These are phyloP conservation scores for Leptobrachium leishanense DNA, from an alignment of 2,113 vertebrate genomes.

Conservation along the genomic window DNA sequence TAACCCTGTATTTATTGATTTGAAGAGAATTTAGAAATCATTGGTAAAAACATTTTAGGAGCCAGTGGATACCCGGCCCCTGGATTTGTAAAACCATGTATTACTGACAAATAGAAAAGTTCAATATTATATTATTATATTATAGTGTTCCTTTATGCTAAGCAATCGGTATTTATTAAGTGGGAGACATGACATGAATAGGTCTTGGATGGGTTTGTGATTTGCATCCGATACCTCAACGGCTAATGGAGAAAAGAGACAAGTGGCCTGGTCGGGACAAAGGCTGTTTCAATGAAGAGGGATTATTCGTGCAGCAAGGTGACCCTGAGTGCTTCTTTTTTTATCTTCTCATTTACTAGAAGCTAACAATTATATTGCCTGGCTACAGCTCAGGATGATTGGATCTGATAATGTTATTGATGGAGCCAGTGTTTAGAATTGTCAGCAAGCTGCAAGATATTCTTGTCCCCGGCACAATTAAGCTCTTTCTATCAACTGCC, in stretches of 20 bases:
- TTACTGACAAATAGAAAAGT: too few species aligned
- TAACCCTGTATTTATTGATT: too few species aligned
- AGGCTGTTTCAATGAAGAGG: background rate
- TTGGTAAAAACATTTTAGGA: too few species aligned
- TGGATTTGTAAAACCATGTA: too few species aligned
- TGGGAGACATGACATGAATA: background rate
- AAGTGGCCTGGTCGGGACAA: background rate
- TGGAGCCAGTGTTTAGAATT: background rate
- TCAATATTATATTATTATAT: too few species aligned
- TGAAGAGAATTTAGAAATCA: too few species aligned
- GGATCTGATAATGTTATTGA: background rate
- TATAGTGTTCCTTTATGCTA: too few species aligned
- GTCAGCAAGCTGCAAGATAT: background rate
- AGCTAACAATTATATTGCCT: conserved; percentile 2
- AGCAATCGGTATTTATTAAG: too few species aligned
- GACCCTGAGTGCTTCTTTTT: conserved; percentile 15
- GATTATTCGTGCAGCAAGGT: conserved; percentile 10
- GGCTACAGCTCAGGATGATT: background rate
- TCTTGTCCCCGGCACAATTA: background rate
- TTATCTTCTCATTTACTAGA: background rate
- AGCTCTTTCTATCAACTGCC: conserved; percentile 61
- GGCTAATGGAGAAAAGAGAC: background rate
- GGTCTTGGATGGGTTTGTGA: background rate
- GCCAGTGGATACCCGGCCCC: too few species aligned
- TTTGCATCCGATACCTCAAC: background rate